These are phyloP conservation scores for Clamator glandarius DNA, from an alignment of 2,797 vertebrate species.

Conservation along the genomic window DNA sequence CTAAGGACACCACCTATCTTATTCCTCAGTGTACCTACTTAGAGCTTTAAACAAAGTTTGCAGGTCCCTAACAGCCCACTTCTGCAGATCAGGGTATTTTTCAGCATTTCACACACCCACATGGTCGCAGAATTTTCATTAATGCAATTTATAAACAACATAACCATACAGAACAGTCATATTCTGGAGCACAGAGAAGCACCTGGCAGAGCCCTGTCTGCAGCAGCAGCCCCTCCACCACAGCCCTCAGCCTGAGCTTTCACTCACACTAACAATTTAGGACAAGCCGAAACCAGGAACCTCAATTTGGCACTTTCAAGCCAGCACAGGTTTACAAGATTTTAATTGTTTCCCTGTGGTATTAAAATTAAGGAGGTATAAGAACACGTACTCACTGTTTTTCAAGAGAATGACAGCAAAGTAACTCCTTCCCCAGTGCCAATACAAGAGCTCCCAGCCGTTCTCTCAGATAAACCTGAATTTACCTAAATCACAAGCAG, in stretches of 20 bases:
- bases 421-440: rapidly evolving
- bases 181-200: neutral
- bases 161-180: neutral
- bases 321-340: neutral
- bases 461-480: neutral
- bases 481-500: rapidly evolving
- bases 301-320: neutral
- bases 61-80: neutral
- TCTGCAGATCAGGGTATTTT: neutral
- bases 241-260: neutral
- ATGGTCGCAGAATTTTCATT: rapidly evolving
- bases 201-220: neutral
- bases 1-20: neutral
- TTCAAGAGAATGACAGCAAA: neutral
- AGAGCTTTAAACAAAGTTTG: neutral
- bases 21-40: rapidly evolving
- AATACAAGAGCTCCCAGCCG: rapidly evolving
- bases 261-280: neutral
- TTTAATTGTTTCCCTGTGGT: slow-evolving; percentile 3
- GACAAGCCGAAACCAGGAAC: neutral
- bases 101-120: neutral
- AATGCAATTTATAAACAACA: neutral
- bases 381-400: neutral
- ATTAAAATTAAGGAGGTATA: neutral
- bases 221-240: neutral